Base-by-base conservation (phyloP, 2,113 vertebrate genomes). In the Pseudorhombus dupliciocellatus region DNA sequence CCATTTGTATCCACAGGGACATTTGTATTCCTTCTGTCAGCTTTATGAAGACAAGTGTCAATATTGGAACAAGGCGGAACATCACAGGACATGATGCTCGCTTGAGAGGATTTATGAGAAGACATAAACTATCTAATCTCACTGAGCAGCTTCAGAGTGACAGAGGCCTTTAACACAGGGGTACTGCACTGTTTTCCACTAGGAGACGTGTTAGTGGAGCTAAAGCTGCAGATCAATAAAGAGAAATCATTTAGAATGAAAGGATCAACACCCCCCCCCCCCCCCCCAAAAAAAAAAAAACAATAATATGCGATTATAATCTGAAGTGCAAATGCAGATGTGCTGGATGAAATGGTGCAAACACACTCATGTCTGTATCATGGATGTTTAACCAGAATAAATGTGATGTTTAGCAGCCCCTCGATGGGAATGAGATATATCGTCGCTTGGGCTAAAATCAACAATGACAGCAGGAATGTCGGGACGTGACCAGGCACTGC, bases 401-500 rank as follows among this genome's bases (percentile, higher is more conserved):
- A 16, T 30, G 6, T 28, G 16, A 40, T 59, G 22, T 54, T 42
- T 14, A 51, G 53, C 24, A 15, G 31, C 16, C n/a, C 20, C 28
- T 66, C 5, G 7, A 26, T 54, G 58, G 74, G 66, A 87, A 87
- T 66, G 66, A 75, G 71, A 70, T 11, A 42, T n/a, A 25, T 57
- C 16, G 40, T 56, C 12, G 66, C 30, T 16, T 50, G 65, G 58
- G 61, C 30, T 69, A 76, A 78, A 79, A 71, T 76, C 56, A 73
- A 81, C 77, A 69, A 26, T 81, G 80, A 84, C 77, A 81, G 78
- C 63, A 64, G 69, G 73, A 79, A 75, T 70, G 58, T 64, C 66
- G 73, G 66, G 74, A 84, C 59, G 44, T 82, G 86, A 75, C 62
- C 57, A 59, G 30, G 26, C 28, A 24, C 52, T 54, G 50, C 61